Base-by-base conservation (phyloP, 2,113 vertebrate species). In the Nibea albiflora region DNA sequence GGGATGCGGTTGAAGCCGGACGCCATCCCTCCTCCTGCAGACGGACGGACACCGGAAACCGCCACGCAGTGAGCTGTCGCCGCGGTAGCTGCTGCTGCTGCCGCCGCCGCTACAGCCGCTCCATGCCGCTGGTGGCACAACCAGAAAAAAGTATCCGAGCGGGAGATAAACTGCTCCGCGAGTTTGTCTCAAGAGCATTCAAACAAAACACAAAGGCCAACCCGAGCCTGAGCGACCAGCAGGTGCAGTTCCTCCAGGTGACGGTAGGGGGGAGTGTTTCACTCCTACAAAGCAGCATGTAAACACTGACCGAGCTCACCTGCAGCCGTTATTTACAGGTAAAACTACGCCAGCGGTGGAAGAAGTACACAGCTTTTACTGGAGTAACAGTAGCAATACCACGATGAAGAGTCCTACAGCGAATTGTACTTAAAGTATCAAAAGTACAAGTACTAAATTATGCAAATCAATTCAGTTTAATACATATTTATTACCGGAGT, bases 21-120 rank as follows among this genome's bases (percentile, higher is more conserved):
- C 93, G 93, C 91, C 93, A 93, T 93, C 93, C 93, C 93, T 93
- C 93, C 92, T 91, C 89, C 80, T 63, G 87, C 84, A 87, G 88
- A 92, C 87, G 89, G 79, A 92, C 86, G 90, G 90, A 92, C 91
- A 93, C 92, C 92, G 92, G 93, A 94, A 94, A 78, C 91, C 88
- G 85, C 83, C 88, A 54, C 84, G 88, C 87, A 91, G 87, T 26
- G 85, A 85, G 56, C 75, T 53, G 70, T 71, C 39, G 78, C 79
- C 58, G 73, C 47, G 57, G 54, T 35, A 85, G 56, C 75, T 53
- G 70, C 68, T 28, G 76, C 79, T 54, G 73, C 47, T 31, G 76
- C 24, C 2, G 69, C 60, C 5, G 54, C 81, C 4, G 54, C 70
- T 76, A 65, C 62, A 35, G 54, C 20, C 73, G 79, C 58, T 50